These are phyloP conservation scores for Linnaemya vulpina DNA, from an alignment of 2,888 invertebrate species.

Conservation along the genomic window DNA sequence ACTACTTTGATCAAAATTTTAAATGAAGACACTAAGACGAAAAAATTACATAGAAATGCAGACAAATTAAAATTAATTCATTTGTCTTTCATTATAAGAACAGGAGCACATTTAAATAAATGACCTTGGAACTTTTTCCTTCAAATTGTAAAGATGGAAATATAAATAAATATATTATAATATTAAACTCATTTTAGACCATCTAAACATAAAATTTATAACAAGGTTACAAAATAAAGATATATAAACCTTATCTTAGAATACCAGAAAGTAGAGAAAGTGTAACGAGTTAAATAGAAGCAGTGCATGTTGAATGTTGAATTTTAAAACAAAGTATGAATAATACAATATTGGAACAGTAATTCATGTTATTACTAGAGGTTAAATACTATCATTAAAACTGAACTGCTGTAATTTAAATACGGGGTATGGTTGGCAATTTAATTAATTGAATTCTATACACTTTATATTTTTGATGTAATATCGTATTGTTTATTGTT, in stretches of 20 bases:
- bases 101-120: neutral
- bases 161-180: neutral
- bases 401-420: neutral
- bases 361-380: neutral
- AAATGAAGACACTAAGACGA: too few relatives aligned
- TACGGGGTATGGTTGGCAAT: neutral
- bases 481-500: too few relatives aligned
- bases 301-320: neutral
- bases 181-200: neutral
- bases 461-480: too few relatives aligned
- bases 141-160: neutral
- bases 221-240: neutral
- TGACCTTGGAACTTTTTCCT: slow-evolving; percentile 27
- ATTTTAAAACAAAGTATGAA: neutral
- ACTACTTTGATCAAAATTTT: too few relatives aligned
- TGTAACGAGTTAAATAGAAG: neutral
- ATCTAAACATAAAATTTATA: neutral
- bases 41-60: too few relatives aligned
- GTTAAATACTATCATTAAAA: neutral
- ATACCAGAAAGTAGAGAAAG: neutral
- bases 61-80: too few relatives aligned
- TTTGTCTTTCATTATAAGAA: neutral
- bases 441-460: neutral
- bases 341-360: neutral
- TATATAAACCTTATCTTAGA: neutral